Percentiles rank a stretch among this genome's conserved stretches.
Evolutionary conservation across 1,140 invertebrate genomes (phyloP).

Genomic region (Pemphigus obesinymphae): DNA sequence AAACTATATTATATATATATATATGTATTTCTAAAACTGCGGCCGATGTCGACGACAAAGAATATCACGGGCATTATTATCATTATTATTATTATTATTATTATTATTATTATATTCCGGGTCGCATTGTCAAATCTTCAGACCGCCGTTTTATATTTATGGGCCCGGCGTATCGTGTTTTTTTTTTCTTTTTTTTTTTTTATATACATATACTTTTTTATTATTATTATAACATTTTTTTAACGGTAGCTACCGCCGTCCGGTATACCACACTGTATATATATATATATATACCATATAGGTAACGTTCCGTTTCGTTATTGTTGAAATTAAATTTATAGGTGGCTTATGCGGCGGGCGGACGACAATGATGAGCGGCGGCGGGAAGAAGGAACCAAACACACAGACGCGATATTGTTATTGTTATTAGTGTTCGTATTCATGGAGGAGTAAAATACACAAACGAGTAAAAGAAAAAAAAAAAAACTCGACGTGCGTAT

Average conservation of each 20-base stretch:
- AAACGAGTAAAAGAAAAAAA: not conserved
- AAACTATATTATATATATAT: too few species aligned
- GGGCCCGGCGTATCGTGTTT: not conserved
- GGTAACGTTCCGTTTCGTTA: not conserved
- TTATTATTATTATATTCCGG: not conserved
- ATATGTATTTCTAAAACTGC: not conserved
- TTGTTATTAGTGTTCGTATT: not conserved
- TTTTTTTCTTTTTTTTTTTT: not conserved
- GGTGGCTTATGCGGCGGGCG: conserved; percentile 11
- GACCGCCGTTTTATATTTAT: not conserved
- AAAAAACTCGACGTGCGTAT: not conserved
- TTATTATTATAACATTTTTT: not conserved
- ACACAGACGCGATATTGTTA: not conserved
- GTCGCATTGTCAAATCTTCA: not conserved
- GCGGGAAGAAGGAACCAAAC: not conserved
- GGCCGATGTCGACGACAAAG: not conserved
- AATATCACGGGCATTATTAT: too few species aligned
- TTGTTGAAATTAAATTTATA: conserved; percentile 33
- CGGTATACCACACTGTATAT: too few species aligned
- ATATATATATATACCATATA: too few species aligned
- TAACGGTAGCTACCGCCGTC: not conserved
- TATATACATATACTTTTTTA: too few species aligned
- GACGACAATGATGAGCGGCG: not conserved
- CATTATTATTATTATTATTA: not conserved
- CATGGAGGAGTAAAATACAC: conserved; percentile 1